Evolutionary conservation across 1,140 invertebrate species (phyloP), one percentile per base, ranked within the genome.

Genomic region (Zaprionus camerounensis): DNA sequence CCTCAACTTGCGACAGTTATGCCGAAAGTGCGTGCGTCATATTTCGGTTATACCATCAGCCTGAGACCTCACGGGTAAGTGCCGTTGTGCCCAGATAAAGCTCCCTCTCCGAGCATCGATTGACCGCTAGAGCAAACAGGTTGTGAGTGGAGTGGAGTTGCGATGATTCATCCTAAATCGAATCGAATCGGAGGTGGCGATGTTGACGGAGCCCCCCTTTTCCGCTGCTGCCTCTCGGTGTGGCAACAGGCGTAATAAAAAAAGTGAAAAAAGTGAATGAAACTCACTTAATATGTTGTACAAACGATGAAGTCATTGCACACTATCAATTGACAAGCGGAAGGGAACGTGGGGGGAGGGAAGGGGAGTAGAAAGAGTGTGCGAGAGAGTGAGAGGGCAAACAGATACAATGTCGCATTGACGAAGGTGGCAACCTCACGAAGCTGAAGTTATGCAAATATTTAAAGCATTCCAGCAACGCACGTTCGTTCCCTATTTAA

Each of bases 21-120:
- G 69, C 82, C 91, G 26, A 92, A 93, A 82, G 71, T 77, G 59
- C 82, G 83, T 77, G 83, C 87, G 66, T 93, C 92, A 81, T 93
- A 93, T 78, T 93, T 93, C 65, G 92, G 92, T 59, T 93, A 77
- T 62, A 87, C 68, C 36, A 78, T 92, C 70, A 92, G 68, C 57
- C 63, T 92, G 62, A 78, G 91, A 64, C 78, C 78, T 31, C 76
- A 80, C 58, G 88, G 91, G 91, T 92, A 81, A 92, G 88, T 84
- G 55, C 69, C 66, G 75, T 73, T 62, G 41, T 2, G 38, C 36
- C 22, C 28, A 31, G 34, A 64, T 71, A 46, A 46, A 46, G 41
- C 41, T 44, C 20, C 12, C 41, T 59, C 63, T 13, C 28, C 31
- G 41, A n/a, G 2, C 41, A 38, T 17, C 6, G n/a, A 15, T 12